Evolutionary conservation across 1,140 invertebrate genomes (phyloP), one percentile per base, ranked within the genome.

Genomic region (Uloborus diversus): DNA sequence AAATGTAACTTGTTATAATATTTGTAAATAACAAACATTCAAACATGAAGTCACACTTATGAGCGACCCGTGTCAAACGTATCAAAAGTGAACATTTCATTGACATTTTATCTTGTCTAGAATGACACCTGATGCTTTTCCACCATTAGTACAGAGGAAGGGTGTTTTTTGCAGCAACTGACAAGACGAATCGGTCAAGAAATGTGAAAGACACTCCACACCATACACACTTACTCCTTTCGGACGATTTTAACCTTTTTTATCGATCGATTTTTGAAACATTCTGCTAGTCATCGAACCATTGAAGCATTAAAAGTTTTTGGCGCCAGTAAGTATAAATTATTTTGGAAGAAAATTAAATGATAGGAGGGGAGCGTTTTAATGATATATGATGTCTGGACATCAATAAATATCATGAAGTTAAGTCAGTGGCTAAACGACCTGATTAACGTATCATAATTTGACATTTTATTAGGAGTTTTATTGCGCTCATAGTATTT

Each of bases 401-500:
- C 33, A 49, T 66, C 33, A 66, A 66, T 66, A 66, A 66, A 66
- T 66, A 66, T 66, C 64, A n/a, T 66, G 25, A 66, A 23, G 30
- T 27, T 28, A 25, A 28, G 33, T 32, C 28, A 61, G 57, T 1
- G 57, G n/a, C n/a, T n/a, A n/a, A n/a, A n/a, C n/a, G n/a, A n/a
- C n/a, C n/a, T n/a, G n/a, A n/a, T n/a, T 30, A 32, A 61, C 33
- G 33, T 61, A 61, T 61, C 57, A 61, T 32, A 33, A 61, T n/a
- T 61, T n/a, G n/a, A n/a, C n/a, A n/a, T n/a, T n/a, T n/a, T n/a
- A n/a, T n/a, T n/a, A n/a, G n/a, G n/a, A n/a, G n/a, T n/a, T n/a
- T n/a, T n/a, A n/a, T n/a, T n/a, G n/a, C n/a, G n/a, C n/a, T n/a
- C n/a, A n/a, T n/a, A n/a, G n/a, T n/a, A n/a, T n/a, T n/a, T n/a